Evolutionary conservation across 2,113 vertebrate genomes (phyloP).

Genomic region (Condylura cristata): DNA sequence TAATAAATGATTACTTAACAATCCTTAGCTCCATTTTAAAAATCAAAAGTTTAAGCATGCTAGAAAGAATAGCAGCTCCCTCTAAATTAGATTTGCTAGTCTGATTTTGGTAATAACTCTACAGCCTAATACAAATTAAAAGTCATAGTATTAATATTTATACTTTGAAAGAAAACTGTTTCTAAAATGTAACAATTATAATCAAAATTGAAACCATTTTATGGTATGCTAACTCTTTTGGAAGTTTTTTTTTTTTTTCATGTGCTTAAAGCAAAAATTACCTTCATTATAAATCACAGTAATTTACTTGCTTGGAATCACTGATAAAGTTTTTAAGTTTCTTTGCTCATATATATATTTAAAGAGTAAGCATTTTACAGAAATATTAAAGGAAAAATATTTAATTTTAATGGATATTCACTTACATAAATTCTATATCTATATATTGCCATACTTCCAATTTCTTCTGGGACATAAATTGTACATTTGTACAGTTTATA

Average conservation of each 20-base stretch:
- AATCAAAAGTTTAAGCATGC: slow-evolving; percentile 58
- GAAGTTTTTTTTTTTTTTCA: slow-evolving; percentile 54
- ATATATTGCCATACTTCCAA: slow-evolving; percentile 83
- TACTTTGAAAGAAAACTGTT: slow-evolving; percentile 67
- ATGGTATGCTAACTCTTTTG: slow-evolving; percentile 51
- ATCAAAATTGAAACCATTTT: slow-evolving; percentile 75
- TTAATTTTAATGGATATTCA: slow-evolving; percentile 82
- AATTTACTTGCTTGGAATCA: slow-evolving; percentile 65
- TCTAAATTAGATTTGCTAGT: slow-evolving; percentile 76
- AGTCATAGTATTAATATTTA: slow-evolving; percentile 79
- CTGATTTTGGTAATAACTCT: slow-evolving; percentile 78
- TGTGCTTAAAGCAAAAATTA: slow-evolving; percentile 64
- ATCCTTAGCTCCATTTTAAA: slow-evolving; percentile 41
- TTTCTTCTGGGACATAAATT: slow-evolving; percentile 83
- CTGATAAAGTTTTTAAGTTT: slow-evolving; percentile 64
- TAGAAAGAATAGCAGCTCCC: slow-evolving; percentile 70
- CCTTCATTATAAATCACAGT: slow-evolving; percentile 75
- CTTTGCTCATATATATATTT: slow-evolving; percentile 62
- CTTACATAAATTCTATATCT: slow-evolving; percentile 78
- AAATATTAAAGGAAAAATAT: slow-evolving; percentile 70
- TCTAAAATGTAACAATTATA: slow-evolving; percentile 66
- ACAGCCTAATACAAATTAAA: slow-evolving; percentile 58
- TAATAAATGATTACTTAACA: slow-evolving; percentile 76
- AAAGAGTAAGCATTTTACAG: slow-evolving; percentile 70
- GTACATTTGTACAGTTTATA: slow-evolving; percentile 89